These are phyloP conservation scores for Ptilonorhynchus violaceus DNA, from an alignment of 2,113 vertebrate species.

Conservation along the genomic window DNA sequence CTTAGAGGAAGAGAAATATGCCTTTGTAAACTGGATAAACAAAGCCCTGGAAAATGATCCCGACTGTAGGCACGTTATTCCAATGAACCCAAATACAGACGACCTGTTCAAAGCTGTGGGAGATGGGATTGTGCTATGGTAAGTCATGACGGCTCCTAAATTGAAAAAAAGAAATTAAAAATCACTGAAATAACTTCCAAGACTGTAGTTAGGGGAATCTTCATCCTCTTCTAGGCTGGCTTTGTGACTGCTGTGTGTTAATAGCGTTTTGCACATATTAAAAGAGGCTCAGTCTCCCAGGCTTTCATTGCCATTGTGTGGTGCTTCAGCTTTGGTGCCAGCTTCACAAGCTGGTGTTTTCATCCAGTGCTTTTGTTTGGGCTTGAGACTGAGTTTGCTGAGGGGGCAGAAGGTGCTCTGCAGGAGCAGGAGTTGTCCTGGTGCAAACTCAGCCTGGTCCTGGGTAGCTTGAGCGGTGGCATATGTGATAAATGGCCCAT, in stretches of 20 bases:
- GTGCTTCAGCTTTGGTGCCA: background rate
- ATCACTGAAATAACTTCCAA: background rate
- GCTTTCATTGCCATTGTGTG: background rate
- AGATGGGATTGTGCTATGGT: slow-evolving; percentile 91
- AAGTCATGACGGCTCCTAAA: slow-evolving; percentile 54
- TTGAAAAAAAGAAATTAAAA: background rate
- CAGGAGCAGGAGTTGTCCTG: background rate
- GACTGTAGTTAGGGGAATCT: background rate
- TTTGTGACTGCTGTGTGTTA: background rate
- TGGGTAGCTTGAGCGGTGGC: background rate
- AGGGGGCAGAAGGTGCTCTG: background rate
- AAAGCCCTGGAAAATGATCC: slow-evolving; percentile 86
- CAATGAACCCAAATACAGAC: slow-evolving; percentile 86
- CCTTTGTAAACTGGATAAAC: slow-evolving; percentile 95
- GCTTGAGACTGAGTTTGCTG: background rate
- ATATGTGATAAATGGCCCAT: background rate
- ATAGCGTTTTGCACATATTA: background rate
- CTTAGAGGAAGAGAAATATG: slow-evolving; percentile 91
- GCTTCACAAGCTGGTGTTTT: background rate
- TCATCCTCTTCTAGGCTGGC: background rate
- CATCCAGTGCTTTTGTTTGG: background rate
- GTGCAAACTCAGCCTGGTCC: background rate
- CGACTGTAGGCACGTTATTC: slow-evolving; percentile 84
- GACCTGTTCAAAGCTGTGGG: slow-evolving; percentile 87
- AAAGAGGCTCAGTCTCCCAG: background rate